Evolutionary conservation across 1,140 invertebrate genomes (phyloP), one percentile per base, ranked within the genome.

Genomic region (Glossosoma conforme): DNA sequence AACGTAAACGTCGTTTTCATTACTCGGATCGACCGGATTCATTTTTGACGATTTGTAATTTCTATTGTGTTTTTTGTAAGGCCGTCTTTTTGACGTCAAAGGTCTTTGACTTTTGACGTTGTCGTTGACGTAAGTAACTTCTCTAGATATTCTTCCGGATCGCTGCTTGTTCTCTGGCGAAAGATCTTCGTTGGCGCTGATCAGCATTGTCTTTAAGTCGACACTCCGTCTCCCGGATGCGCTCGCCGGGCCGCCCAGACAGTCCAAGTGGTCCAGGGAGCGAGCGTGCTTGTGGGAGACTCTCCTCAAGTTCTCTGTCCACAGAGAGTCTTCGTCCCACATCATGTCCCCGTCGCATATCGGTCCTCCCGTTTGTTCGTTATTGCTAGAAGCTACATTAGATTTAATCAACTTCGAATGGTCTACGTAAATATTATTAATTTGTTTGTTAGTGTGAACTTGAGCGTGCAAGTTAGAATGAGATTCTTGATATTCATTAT

Each of bases 311-410:
- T 83, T 87, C 61, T 91, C 87, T 42, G 85, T 74, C 87, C 88
- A 91, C 1, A 89, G 69, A 4, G 77, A 68, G 65, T 91, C 87
- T 67, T 91, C 87, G 63, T 90, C 87, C 87, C 87, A 91, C 18
- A 87, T 77, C 67, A 85, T 81, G 54, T 86, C 83, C 19, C 79
- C 80, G 40, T 69, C 63, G 54, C 63, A 70, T 22, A 67, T 54
- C 20, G 18, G 11, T 44, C 37, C 43, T 18, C 37, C 32, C 3
- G 17, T 9, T 18, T 8, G 8, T 20, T 47, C 36, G 9, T 15
- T 36, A 25, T 4, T 19, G 14, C 13, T 45, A 11, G 24, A 19
- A 21, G 45, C 46, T 28, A n/a, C 24, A 1, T 25, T 9, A 40
- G 36, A 17, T 5, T 33, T 44, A 6, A 15, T 11, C 4, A 17